Evolutionary conservation across 2,888 invertebrate genomes (phyloP), one percentile per base, ranked within the genome.

Genomic region (Eupithecia centaureata): DNA sequence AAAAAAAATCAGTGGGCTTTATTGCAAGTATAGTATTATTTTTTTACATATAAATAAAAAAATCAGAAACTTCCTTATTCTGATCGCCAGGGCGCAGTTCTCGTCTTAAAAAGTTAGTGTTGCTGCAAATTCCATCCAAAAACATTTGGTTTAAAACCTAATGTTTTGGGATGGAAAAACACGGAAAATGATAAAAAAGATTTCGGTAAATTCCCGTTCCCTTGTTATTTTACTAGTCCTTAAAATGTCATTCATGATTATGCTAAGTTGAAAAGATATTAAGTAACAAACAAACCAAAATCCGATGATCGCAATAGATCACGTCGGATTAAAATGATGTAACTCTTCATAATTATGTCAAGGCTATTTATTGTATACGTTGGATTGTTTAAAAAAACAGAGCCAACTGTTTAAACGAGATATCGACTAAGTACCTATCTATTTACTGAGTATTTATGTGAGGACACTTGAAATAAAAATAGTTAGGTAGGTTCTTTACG

Each of bases 291-390:
- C 25, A 10, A 30, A 8, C 10, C 18, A 33, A 33, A 54, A 52
- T 27, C 27, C 33, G 27, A 27, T 54, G 56, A 30, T 54, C 25
- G 38, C 35, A 54, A 60, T 60, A 61, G 22, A 30, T 8, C 18
- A 27, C 32, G 47, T 51, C 68, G 47, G 66, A 72, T 69, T 61
- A 63, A 57, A 57, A 56, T 73, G 68, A 73, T 68, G 73, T 73
- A 73, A 73, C 68, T 5, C 56, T 67, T 67, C 63, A 51, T 61
- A 65, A 62, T 68, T 68, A 61, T 73, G 73, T 68, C 73, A 73
- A 71, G 73, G 73, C 68, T 38, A 13, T 12, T 54, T 27, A 30
- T n/a, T 18, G 13, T 52, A 56, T 30, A 52, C 12, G 52, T 10
- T 7, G 27, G 27, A 15, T 61, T 61, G 64, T 68, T 68, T 68